A percentile compares a stretch with the other conserved stretches of the same genome.
These are phyloP conservation scores for Ceriagrion tenellum DNA, from an alignment of 2,888 invertebrate genomes.

Conservation along the genomic window DNA sequence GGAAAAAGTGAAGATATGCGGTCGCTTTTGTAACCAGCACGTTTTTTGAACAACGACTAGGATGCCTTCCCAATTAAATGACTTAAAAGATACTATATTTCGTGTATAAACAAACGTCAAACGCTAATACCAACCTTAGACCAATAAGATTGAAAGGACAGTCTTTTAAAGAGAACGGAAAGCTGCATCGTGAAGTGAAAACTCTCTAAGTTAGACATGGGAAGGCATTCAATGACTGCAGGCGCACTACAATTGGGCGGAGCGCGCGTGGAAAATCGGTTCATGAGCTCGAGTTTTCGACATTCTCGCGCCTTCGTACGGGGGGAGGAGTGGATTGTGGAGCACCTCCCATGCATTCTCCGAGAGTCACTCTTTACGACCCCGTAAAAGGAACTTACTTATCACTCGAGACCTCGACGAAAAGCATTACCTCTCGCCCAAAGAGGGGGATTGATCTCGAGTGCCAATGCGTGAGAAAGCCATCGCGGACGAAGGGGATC, in stretches of 20 bases:
- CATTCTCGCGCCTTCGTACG: not conserved
- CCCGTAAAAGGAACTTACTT: not conserved
- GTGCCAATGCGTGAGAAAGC: conserved; percentile 3
- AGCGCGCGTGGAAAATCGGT: not conserved
- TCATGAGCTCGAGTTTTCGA: not conserved
- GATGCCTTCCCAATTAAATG: not conserved
- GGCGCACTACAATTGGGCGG: not conserved
- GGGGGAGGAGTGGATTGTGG: not conserved
- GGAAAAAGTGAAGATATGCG: no score
- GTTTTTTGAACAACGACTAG: not conserved
- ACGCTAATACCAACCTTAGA: not conserved
- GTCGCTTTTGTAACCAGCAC: not conserved
- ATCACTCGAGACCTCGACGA: not conserved
- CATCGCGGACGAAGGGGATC: not conserved
- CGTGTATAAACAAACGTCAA: not conserved
- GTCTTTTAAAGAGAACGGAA: no score
- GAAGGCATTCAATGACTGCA: not conserved
- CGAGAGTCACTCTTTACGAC: not conserved
- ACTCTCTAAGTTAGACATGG: not conserved
- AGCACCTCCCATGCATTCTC: not conserved
- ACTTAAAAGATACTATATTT: not conserved
- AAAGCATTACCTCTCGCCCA: not conserved
- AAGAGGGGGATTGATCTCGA: not conserved
- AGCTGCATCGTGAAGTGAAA: not conserved
- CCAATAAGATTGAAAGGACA: not conserved